Conservation (phyloP, 37 sponge, comb jelly and placozoan genomes). For the Eunapius fragilis region DNA sequence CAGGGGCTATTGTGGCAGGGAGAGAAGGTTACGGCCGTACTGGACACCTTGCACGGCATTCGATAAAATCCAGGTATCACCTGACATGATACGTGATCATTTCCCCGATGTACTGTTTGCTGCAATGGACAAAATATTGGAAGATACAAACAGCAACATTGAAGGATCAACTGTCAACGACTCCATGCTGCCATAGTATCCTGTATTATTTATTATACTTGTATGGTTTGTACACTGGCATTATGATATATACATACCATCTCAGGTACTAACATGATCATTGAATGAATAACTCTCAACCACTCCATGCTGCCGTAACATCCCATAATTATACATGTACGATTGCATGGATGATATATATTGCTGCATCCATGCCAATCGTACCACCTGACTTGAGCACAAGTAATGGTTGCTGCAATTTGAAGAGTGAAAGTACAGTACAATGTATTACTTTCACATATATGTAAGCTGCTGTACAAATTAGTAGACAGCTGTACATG, state of each 20-base stretch:
- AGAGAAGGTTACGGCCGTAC: constrained; percentile 37
- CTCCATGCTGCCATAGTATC: not conserved
- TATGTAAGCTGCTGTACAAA: not conserved
- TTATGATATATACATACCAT: too few species aligned
- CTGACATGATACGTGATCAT: constrained; percentile 85
- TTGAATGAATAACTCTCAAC: too few species aligned
- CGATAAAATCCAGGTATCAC: constrained; percentile 48
- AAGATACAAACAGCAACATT: constrained; percentile 17
- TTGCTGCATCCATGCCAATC: too few species aligned
- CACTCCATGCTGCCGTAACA: too few species aligned
- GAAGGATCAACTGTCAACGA: constrained; percentile 15
- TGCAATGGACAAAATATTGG: constrained; percentile 72
- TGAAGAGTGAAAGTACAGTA: too few species aligned
- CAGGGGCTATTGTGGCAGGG: constrained; percentile 29
- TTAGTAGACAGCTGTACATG: not conserved
- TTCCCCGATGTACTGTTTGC: constrained; percentile 62
- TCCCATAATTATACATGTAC: too few species aligned
- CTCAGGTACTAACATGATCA: too few species aligned
- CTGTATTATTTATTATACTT: not conserved
- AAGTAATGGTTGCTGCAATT: too few species aligned
- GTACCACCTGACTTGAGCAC: too few species aligned
- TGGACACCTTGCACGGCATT: constrained; percentile 68
- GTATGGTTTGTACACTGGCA: too few species aligned
- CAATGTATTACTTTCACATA: too few species aligned
- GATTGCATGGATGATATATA: too few species aligned